Percentiles rank a stretch among this genome's conserved stretches.
Conservation (phyloP, 2,113 vertebrate genomes). For the Suncus etruscus region DNA sequence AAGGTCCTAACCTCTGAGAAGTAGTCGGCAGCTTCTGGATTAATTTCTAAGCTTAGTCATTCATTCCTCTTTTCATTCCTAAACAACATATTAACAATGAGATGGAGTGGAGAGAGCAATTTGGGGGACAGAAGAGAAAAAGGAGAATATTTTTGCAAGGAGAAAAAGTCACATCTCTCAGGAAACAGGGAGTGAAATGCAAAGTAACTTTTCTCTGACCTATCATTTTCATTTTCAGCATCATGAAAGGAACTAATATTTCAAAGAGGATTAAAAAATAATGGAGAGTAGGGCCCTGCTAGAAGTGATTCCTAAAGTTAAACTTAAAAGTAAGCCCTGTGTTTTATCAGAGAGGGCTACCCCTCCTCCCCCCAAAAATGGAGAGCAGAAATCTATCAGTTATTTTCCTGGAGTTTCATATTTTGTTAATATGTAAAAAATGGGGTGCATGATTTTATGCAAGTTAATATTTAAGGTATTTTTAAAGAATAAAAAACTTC, state of each 20-base stretch:
- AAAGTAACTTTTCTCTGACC: constrained; percentile 35
- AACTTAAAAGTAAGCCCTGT: no score
- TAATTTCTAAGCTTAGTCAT: constrained; percentile 62
- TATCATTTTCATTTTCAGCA: constrained; percentile 40
- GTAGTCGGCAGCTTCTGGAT: constrained; percentile 51
- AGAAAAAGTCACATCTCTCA: constrained; percentile 33
- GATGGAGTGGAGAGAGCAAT: constrained; percentile 41
- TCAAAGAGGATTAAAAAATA: constrained; percentile 43
- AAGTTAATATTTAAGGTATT: constrained; percentile 32
- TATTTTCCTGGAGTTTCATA: neutral
- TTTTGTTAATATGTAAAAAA: constrained; percentile 11
- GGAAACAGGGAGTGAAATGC: constrained; percentile 22
- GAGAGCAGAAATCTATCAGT: no score
- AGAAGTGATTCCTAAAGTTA: no score
- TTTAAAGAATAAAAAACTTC: constrained; percentile 28
- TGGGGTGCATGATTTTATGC: constrained; percentile 8
- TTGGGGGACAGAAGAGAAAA: constrained; percentile 25
- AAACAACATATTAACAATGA: constrained; percentile 59
- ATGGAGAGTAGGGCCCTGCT: neutral
- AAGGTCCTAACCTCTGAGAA: constrained; percentile 55
- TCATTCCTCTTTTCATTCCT: constrained; percentile 63
- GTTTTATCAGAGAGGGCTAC: no score
- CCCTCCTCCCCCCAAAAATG: no score
- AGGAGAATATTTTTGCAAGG: constrained; percentile 31
- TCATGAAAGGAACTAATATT: constrained; percentile 1